Evolutionary conservation across 2,113 vertebrate species (phyloP).

Genomic region (Colossoma macropomum): DNA sequence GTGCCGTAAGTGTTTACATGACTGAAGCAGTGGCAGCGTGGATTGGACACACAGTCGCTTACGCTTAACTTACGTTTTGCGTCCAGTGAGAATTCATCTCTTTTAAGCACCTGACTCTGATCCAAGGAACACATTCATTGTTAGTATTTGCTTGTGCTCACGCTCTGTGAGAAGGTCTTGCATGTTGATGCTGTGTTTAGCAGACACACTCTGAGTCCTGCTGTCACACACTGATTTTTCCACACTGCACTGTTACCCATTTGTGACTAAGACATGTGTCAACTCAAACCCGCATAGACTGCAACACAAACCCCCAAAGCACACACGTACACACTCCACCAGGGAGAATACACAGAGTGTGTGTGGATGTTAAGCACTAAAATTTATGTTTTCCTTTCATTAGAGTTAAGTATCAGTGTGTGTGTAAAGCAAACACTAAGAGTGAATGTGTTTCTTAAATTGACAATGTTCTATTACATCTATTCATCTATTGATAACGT

Average conservation of each 20-base stretch:
- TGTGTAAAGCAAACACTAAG: too few relatives aligned
- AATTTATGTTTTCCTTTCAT: too few relatives aligned
- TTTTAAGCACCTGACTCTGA: not conserved
- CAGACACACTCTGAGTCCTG: slow-evolving; percentile 42
- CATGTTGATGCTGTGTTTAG: slow-evolving; percentile 48
- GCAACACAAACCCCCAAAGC: slow-evolving; percentile 31
- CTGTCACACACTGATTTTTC: slow-evolving; percentile 30
- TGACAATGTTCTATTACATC: too few relatives aligned
- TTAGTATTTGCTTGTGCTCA: not conserved
- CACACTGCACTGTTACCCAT: slow-evolving; percentile 36
- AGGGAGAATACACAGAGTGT: not conserved
- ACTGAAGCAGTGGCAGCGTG: too few relatives aligned
- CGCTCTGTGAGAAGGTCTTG: slow-evolving; percentile 15
- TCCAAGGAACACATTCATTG: too few relatives aligned
- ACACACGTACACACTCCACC: not conserved
- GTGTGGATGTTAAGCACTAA: too few relatives aligned
- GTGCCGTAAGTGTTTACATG: too few relatives aligned
- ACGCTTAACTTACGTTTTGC: too few relatives aligned
- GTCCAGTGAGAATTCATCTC: not conserved
- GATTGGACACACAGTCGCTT: too few relatives aligned
- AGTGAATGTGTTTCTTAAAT: too few relatives aligned
- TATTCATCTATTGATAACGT: too few relatives aligned
- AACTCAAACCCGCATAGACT: slow-evolving; percentile 40
- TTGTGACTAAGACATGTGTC: slow-evolving; percentile 50
- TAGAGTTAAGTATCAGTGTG: too few relatives aligned